Conservation (phyloP, 2,113 vertebrate genomes). For the Heptranchias perlo region DNA sequence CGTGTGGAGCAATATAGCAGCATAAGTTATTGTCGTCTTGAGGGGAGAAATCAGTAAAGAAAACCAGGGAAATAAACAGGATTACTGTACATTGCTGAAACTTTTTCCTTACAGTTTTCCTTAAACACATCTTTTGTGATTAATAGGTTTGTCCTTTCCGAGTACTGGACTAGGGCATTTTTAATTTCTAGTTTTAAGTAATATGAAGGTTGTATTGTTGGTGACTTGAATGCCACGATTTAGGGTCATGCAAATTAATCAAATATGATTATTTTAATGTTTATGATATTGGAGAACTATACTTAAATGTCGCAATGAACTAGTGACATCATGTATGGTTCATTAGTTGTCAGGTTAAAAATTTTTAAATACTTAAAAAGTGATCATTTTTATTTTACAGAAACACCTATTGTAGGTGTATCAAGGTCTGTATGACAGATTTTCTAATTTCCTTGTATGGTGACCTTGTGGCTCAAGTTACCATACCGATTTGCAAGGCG, state of each 20-base stretch:
- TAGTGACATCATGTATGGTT: neutral
- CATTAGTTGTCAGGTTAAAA: neutral
- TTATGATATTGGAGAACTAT: neutral
- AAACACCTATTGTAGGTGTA: neutral
- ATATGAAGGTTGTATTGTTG: neutral
- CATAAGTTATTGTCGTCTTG: no score
- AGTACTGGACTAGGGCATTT: no score
- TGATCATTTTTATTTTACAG: neutral
- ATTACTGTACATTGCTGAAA: no score
- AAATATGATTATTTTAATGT: neutral
- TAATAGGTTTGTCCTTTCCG: no score
- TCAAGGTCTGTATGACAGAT: neutral
- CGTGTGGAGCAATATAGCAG: no score
- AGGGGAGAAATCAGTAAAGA: no score
- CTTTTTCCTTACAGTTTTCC: no score
- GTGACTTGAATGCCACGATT: neutral
- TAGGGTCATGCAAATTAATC: neutral
- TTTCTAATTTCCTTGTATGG: neutral
- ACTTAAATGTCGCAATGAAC: neutral
- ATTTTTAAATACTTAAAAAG: neutral
- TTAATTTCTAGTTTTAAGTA: no score
- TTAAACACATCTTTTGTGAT: no score
- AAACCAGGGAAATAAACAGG: no score
- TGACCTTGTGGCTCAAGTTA: neutral
- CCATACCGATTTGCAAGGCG: neutral